A percentile compares a stretch with the other conserved stretches of the same genome.
Evolutionary conservation across 2,113 vertebrate genomes (phyloP).

Genomic region (Triplophysa dalaica): DNA sequence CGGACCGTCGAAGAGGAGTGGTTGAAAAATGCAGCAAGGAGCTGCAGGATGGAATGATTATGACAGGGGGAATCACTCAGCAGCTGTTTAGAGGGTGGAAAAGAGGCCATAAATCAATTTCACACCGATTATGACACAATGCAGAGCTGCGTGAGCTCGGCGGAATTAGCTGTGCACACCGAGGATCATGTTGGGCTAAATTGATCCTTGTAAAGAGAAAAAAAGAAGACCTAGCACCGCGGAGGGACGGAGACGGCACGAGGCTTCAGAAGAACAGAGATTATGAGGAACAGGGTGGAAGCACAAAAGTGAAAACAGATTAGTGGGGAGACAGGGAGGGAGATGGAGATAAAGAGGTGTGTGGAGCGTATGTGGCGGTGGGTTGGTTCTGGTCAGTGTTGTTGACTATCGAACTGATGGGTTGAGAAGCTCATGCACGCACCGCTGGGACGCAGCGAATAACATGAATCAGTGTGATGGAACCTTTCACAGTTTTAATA

Average conservation of each 20-base stretch:
- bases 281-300: slow-evolving; percentile 22
- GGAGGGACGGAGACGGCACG: slow-evolving; percentile 26
- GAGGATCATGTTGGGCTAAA: slow-evolving; percentile 63
- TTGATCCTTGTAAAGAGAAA: slow-evolving; percentile 62
- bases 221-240: slow-evolving; percentile 28
- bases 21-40: slow-evolving; percentile 42
- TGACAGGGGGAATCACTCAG: slow-evolving; percentile 65
- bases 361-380: background rate
- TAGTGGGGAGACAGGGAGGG: slow-evolving; percentile 14
- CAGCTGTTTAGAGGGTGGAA: slow-evolving; percentile 66
- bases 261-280: slow-evolving; percentile 45
- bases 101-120: slow-evolving; percentile 67
- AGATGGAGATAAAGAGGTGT: slow-evolving; percentile 8
- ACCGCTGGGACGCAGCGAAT: background rate
- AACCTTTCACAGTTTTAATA: too few relatives aligned
- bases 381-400: slow-evolving; percentile 12
- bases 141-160: slow-evolving; percentile 54
- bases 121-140: slow-evolving; percentile 64
- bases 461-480: slow-evolving; percentile 27
- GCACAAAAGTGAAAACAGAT: slow-evolving; percentile 32
- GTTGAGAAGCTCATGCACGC: slow-evolving; percentile 1
- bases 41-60: slow-evolving; percentile 54
- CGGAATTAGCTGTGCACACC: slow-evolving; percentile 58
- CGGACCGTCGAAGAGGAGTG: slow-evolving; percentile 43
- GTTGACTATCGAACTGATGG: slow-evolving; percentile 29